Base-by-base conservation (phyloP, 37 sponge, comb jelly and placozoan genomes). In the Axinella damicornis region DNA sequence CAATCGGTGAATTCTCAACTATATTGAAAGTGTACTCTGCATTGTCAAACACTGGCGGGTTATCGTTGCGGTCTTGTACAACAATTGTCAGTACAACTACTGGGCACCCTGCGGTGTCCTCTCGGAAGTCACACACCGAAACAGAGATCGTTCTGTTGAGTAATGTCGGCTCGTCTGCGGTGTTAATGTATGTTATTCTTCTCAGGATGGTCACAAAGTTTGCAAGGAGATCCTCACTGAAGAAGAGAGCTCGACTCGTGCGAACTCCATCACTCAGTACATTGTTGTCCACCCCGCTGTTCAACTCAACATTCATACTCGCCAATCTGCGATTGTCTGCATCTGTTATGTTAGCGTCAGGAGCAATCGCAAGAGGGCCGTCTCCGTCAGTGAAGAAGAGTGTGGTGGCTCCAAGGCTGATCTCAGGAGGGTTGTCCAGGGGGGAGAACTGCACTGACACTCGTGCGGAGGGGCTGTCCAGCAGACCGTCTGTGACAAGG, bases 401-500 rank as follows among this genome's bases (percentile, higher is more conserved):
- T 13, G 39, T 56, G 17, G 60, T 27, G 9, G 35, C 53, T 5
- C 30, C 61, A 24, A 85, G 41, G 1, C 18, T 41, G 2, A 93
- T 61, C 0, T 52, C 17, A 19, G 94, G 89, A 28, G 94, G 83
- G 65, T 83, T 79, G 34, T 93, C 67, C 5, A 68, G 16, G 22
- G 94, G 94, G 14, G 73, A 54, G 34, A 93, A 89, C 39, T 82
- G 24, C 24, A 93, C 58, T 0, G 14, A 27, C 5, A 68, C 68
- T 32, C 14, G 37, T 11, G 81, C 84, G 24, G 61, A n/a, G 18
- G 53, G 21, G 54, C 90, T 89, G 38, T 27, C 53, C 27, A 67
- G 53, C 13, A 37, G 55, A 12, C 92, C 92, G 82, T 93, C 94
- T 71, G 65, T 82, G 18, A 93, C 90, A 5, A 22, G 53, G 35